These are phyloP conservation scores for Zelleria hepariella DNA, from an alignment of 2,888 invertebrate species.

Conservation along the genomic window DNA sequence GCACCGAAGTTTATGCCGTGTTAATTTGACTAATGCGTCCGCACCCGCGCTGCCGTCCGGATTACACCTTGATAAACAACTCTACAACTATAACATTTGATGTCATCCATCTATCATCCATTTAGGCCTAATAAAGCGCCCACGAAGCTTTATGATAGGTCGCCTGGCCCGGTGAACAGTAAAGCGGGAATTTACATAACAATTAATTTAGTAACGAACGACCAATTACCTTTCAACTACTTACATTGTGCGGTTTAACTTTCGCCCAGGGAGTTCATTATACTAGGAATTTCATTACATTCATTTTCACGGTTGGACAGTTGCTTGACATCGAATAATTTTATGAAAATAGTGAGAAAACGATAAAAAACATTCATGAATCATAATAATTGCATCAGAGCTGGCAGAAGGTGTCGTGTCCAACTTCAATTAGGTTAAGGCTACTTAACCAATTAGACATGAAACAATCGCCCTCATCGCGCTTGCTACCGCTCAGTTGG, in stretches of 20 bases:
- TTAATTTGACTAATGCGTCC: constrained; percentile 70
- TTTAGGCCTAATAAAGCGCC: background rate
- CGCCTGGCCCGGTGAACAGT: background rate
- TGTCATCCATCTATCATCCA: constrained; percentile 1
- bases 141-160: background rate
- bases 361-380: background rate
- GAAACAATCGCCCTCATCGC: constrained; percentile 61
- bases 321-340: background rate
- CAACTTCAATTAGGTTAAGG: constrained; percentile 50
- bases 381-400: background rate
- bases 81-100: background rate
- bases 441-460: constrained; percentile 68
- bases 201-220: background rate
- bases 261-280: background rate
- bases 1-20: constrained; percentile 57
- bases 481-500: constrained; percentile 8
- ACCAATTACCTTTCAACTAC: background rate
- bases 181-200: background rate
- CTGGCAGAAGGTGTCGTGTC: constrained; percentile 41
- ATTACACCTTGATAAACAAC: constrained; percentile 42
- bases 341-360: background rate
- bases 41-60: constrained; percentile 34
- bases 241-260: background rate
- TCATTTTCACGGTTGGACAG: background rate
- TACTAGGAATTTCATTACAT: background rate